Conservation (phyloP, 2,113 vertebrate genomes). For the Eretmochelys imbricata region DNA sequence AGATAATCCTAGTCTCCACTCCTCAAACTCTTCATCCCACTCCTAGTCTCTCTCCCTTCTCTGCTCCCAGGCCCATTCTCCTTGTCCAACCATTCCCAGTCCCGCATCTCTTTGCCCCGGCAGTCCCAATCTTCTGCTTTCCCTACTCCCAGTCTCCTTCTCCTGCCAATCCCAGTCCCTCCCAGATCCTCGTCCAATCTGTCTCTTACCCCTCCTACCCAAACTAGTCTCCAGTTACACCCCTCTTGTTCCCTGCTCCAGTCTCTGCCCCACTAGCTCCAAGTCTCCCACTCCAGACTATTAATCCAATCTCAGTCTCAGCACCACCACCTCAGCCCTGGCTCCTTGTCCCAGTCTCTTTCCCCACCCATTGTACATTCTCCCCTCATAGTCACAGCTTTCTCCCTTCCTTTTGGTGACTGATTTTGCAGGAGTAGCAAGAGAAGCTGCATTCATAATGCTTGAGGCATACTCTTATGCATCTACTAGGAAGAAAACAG, state of each 20-base stretch:
- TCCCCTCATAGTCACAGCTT: background rate
- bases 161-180: background rate
- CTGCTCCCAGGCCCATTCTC: rapidly evolving
- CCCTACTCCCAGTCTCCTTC: background rate
- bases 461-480: background rate
- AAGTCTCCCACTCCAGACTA: background rate
- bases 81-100: background rate
- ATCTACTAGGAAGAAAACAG: background rate
- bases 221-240: background rate
- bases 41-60: background rate
- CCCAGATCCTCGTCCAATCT: background rate
- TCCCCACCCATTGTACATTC: background rate
- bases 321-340: background rate
- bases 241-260: background rate
- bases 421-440: background rate
- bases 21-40: background rate
- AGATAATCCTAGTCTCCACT: background rate
- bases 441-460: background rate
- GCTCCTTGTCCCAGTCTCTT: background rate
- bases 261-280: background rate
- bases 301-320: background rate
- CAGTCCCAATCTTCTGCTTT: background rate
- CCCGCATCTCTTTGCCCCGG: background rate
- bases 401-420: background rate
- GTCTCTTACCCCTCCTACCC: background rate